A percentile compares a stretch with the other conserved stretches of the same genome.
Evolutionary conservation across 2,797 vertebrate genomes (phyloP).

Genomic region (Myotis myotis): DNA sequence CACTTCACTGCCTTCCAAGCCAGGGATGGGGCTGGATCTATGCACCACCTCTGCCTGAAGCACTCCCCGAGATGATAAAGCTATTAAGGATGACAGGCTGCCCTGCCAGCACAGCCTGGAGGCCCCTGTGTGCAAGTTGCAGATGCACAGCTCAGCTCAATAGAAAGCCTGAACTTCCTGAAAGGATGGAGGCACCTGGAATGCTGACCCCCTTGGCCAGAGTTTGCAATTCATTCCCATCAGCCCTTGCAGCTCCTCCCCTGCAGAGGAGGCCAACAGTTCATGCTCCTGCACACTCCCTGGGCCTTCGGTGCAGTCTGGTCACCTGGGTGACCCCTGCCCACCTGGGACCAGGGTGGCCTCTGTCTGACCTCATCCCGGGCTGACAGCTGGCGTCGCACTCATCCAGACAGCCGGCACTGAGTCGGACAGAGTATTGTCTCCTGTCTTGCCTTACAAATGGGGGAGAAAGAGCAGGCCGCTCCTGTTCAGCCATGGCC

Average conservation of each 20-base stretch:
- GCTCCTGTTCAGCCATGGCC: not conserved
- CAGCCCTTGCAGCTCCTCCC: not conserved
- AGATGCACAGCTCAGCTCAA: not conserved
- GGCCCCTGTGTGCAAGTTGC: not conserved
- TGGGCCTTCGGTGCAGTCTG: constrained; percentile 18
- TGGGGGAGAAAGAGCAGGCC: not conserved
- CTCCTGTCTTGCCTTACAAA: constrained; percentile 40
- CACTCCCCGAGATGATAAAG: not conserved
- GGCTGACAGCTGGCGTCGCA: constrained; percentile 70
- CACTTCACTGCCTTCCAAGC: not conserved
- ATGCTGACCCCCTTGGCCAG: not conserved
- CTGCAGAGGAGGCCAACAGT: not conserved
- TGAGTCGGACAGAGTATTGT: not conserved
- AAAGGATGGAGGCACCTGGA: not conserved
- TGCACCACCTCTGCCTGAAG: not conserved
- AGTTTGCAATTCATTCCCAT: not conserved
- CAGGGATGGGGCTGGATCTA: not conserved
- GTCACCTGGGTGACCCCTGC: constrained; percentile 70
- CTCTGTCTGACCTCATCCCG: constrained; percentile 70
- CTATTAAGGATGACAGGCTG: not conserved
- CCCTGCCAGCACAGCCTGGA: not conserved
- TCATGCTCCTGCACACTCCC: constrained; percentile 14
- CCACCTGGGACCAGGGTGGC: constrained; percentile 69
- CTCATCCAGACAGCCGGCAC: constrained; percentile 57
- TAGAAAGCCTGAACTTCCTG: not conserved